phyloP scores from a whole-genome alignment of 1,140 invertebrate genomes.

The Mya arenaria region DNA sequence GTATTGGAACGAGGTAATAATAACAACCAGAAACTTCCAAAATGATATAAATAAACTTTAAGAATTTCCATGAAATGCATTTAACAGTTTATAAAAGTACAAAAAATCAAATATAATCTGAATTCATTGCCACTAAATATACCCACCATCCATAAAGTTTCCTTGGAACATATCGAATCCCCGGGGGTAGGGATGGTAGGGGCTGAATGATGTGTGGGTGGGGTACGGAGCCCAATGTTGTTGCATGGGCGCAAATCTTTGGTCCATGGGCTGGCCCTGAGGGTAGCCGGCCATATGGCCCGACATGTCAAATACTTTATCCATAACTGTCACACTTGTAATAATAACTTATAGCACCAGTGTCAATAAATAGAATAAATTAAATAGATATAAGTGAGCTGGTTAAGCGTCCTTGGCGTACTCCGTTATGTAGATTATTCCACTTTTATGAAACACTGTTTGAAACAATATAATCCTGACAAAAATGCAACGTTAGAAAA shows the following conservation, averaged over 20 bases:
- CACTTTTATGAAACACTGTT: no score
- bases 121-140: no score
- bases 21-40: no score
- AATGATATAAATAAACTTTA: no score
- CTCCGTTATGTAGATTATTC: no score
- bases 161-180: constrained; percentile 55
- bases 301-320: constrained; percentile 42
- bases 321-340: constrained; percentile 29
- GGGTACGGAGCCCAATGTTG: constrained; percentile 45
- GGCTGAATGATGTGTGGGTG: constrained; percentile 34
- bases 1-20: no score
- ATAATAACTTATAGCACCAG: background rate
- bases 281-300: constrained; percentile 51
- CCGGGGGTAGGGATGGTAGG: constrained; percentile 46
- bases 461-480: no score
- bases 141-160: constrained; percentile 56
- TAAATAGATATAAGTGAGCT: constrained; percentile 35
- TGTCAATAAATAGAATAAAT: background rate
- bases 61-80: no score
- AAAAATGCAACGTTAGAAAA: no score
- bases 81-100: no score
- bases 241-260: constrained; percentile 54
- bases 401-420: no score
- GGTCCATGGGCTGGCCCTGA: constrained; percentile 51
- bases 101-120: no score